These are phyloP conservation scores for Trisateles emortualis DNA, from an alignment of 2,888 invertebrate species.

Conservation along the genomic window DNA sequence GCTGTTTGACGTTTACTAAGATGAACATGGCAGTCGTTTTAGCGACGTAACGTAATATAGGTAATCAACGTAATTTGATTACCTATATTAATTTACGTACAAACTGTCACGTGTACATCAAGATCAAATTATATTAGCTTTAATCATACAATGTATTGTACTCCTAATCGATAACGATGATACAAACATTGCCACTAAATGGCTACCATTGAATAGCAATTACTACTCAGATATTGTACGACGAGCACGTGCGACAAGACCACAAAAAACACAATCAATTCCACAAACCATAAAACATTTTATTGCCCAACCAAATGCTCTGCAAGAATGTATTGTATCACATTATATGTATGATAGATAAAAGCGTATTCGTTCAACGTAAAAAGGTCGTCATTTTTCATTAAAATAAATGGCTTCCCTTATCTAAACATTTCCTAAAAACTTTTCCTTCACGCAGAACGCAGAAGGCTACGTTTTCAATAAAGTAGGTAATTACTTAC, in stretches of 20 bases:
- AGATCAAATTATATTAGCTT: not conserved
- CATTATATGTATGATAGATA: slow-evolving; percentile 43
- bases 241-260: not conserved
- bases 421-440: slow-evolving; percentile 60
- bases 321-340: slow-evolving; percentile 47
- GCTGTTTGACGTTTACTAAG: no score
- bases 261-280: slow-evolving; percentile 38
- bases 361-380: slow-evolving; percentile 46
- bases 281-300: slow-evolving; percentile 43
- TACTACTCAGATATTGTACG: not conserved
- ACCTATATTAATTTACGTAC: no score
- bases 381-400: slow-evolving; percentile 63
- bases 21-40: no score
- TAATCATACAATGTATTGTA: slow-evolving; percentile 4
- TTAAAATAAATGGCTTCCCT: slow-evolving; percentile 66
- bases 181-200: not conserved
- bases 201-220: slow-evolving; percentile 9
- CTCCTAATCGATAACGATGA: slow-evolving; percentile 1
- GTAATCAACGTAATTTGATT: no score
- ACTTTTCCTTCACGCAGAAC: slow-evolving; percentile 41
- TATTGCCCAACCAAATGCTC: slow-evolving; percentile 49
- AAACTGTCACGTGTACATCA: not conserved
- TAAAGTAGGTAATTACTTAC: slow-evolving; percentile 57
- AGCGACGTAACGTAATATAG: no score
- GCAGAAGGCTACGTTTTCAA: slow-evolving; percentile 48